phyloP scores from a whole-genome alignment of 1,140 invertebrate genomes.

The Cyclargus thomasi region DNA sequence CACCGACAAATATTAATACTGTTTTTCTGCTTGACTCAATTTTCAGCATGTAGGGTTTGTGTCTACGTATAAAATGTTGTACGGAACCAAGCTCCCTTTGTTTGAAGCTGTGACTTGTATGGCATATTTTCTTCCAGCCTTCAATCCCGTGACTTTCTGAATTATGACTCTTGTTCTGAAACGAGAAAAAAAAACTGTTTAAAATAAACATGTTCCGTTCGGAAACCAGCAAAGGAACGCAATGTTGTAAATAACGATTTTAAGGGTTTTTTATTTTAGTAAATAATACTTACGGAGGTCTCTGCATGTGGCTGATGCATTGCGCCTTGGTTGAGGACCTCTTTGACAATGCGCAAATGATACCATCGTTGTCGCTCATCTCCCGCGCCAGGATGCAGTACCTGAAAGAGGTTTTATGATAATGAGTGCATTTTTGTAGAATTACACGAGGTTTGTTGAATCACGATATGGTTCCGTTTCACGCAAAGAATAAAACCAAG shows the following conservation, averaged over 20 bases:
- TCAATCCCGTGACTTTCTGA: constrained; percentile 52
- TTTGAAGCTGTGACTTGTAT: constrained; percentile 55
- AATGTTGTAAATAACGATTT: too few species aligned
- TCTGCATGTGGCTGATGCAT: constrained; percentile 48
- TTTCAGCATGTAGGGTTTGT: constrained; percentile 55
- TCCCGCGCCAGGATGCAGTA: constrained; percentile 54
- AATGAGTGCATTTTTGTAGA: too few species aligned
- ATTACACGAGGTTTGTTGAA: too few species aligned
- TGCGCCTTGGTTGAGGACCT: constrained; percentile 33
- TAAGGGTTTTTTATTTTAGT: too few species aligned
- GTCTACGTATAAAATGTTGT: constrained; percentile 54
- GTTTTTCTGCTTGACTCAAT: constrained; percentile 32
- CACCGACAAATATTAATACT: constrained; percentile 26
- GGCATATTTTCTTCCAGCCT: constrained; percentile 53
- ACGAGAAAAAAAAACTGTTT: constrained; percentile 22
- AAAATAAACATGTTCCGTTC: too few species aligned
- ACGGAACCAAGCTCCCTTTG: constrained; percentile 54
- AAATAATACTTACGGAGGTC: constrained; percentile 41
- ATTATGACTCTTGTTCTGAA: constrained; percentile 53
- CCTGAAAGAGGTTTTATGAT: constrained; percentile 35
- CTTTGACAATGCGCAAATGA: constrained; percentile 36
- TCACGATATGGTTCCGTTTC: too few species aligned
- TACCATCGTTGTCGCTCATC: constrained; percentile 34
- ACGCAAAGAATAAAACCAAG: too few species aligned
- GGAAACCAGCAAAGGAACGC: too few species aligned